Percentiles rank a stretch among this genome's conserved stretches.
Evolutionary conservation across 2,113 vertebrate species (phyloP).

Genomic region (Rhabdornis inornatus): DNA sequence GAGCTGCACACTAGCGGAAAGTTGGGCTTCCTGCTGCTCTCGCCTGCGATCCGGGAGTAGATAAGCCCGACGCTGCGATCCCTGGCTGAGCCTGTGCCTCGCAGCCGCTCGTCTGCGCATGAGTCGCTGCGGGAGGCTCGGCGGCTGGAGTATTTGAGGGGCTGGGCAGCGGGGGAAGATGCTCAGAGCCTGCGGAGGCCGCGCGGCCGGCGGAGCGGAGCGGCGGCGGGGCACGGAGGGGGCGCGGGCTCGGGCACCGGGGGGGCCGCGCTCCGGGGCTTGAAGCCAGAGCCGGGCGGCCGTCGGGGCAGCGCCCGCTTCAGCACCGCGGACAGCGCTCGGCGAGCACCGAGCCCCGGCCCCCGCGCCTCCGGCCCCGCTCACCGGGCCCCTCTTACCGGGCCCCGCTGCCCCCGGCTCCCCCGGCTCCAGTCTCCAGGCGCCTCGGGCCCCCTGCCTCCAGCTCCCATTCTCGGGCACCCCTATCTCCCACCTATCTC

Average conservation of each 20-base stretch:
- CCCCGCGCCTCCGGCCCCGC: neutral
- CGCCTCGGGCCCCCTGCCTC: too few relatives aligned
- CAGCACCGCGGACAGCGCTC: conserved; percentile 84
- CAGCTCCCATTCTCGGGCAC: neutral
- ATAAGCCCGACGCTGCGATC: neutral
- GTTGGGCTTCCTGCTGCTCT: neutral
- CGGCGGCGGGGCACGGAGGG: neutral
- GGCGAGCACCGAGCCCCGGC: neutral
- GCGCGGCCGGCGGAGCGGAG: neutral
- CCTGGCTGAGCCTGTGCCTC: neutral
- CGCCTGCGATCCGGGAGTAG: neutral
- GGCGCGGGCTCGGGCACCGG: neutral
- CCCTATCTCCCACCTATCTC: neutral
- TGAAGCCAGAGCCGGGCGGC: neutral
- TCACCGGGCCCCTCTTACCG: too few relatives aligned
- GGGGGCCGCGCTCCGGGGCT: neutral
- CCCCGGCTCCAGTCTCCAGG: neutral
- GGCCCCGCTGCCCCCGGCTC: too few relatives aligned
- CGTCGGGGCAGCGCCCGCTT: neutral
- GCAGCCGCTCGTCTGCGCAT: neutral
- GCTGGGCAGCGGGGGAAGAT: neutral
- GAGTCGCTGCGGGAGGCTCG: conserved; percentile 2
- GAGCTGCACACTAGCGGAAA: neutral
- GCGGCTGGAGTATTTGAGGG: conserved; percentile 11
- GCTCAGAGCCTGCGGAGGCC: neutral